Conservation (phyloP, 2,797 vertebrate genomes). For the Thamnophis elegans region DNA sequence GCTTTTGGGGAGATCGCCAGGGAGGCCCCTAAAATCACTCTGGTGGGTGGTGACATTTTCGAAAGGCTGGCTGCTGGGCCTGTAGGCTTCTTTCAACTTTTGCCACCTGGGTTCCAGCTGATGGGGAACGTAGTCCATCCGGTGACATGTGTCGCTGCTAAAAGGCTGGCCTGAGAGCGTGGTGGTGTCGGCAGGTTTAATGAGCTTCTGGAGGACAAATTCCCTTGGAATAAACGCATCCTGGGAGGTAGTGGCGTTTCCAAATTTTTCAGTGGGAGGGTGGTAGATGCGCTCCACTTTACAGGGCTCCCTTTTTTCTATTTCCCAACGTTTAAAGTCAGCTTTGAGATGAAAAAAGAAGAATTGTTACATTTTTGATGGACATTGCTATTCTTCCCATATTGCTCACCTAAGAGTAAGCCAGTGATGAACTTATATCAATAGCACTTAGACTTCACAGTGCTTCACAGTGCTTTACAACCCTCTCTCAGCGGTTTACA, state of each 20-base stretch:
- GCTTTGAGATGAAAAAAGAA: constrained; percentile 71
- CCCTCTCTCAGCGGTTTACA: no score
- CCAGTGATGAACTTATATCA: not conserved
- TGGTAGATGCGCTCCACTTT: constrained; percentile 72
- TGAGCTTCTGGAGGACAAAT: constrained; percentile 66
- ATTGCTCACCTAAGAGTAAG: no score
- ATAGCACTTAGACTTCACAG: no score
- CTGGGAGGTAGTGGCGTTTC: constrained; percentile 81
- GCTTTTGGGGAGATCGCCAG: constrained; percentile 71
- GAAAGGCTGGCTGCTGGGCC: constrained; percentile 73
- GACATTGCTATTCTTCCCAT: not conserved
- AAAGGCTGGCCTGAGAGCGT: constrained; percentile 70
- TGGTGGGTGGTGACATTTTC: constrained; percentile 78
- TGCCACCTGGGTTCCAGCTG: constrained; percentile 58
- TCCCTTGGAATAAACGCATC: constrained; percentile 73
- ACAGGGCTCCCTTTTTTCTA: constrained; percentile 67
- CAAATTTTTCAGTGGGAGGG: constrained; percentile 75
- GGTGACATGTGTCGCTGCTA: constrained; percentile 71
- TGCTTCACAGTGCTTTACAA: not conserved
- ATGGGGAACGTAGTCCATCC: constrained; percentile 69
- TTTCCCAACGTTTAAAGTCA: constrained; percentile 76
- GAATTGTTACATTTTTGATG: constrained; percentile 2
- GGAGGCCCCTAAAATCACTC: constrained; percentile 74
- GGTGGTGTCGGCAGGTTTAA: constrained; percentile 66
- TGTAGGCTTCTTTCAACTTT: constrained; percentile 70